These are phyloP conservation scores for Nezara viridula DNA, from an alignment of 2,888 invertebrate species.

Conservation along the genomic window DNA sequence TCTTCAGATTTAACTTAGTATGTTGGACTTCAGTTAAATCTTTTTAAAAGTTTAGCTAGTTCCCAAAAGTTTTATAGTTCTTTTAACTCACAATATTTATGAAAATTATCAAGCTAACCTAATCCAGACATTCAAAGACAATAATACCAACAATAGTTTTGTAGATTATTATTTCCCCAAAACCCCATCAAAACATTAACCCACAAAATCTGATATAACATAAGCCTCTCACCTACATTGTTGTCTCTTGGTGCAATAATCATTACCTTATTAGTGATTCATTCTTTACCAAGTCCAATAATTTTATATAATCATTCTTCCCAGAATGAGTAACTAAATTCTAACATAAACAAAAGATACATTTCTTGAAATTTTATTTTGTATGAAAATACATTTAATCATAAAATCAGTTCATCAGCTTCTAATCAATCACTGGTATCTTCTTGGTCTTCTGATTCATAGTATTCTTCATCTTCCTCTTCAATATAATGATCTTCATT, in stretches of 20 bases:
- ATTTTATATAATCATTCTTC: not conserved
- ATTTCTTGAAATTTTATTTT: not conserved
- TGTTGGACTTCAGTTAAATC: too few relatives aligned
- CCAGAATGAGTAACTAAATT: not conserved
- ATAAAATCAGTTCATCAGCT: not conserved
- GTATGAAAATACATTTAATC: conserved; percentile 6
- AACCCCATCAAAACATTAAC: not conserved
- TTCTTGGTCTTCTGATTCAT: conserved; percentile 65
- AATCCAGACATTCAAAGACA: too few relatives aligned
- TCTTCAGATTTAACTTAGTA: too few relatives aligned
- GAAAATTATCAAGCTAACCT: too few relatives aligned
- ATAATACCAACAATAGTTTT: too few relatives aligned
- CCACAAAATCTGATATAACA: not conserved
- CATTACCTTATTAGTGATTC: not conserved
- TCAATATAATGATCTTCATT: conserved; percentile 69
- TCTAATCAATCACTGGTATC: not conserved
- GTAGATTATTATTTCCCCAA: too few relatives aligned
- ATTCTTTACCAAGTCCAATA: not conserved
- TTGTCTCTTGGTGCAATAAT: not conserved
- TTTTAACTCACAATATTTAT: too few relatives aligned
- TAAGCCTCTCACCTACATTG: not conserved
- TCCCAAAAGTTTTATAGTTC: too few relatives aligned
- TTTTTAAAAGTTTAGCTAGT: too few relatives aligned
- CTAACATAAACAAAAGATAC: not conserved
- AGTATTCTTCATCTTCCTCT: conserved; percentile 69